Evolutionary conservation across 2,113 vertebrate species (phyloP).

Genomic region (Hemichromis elongatus): DNA sequence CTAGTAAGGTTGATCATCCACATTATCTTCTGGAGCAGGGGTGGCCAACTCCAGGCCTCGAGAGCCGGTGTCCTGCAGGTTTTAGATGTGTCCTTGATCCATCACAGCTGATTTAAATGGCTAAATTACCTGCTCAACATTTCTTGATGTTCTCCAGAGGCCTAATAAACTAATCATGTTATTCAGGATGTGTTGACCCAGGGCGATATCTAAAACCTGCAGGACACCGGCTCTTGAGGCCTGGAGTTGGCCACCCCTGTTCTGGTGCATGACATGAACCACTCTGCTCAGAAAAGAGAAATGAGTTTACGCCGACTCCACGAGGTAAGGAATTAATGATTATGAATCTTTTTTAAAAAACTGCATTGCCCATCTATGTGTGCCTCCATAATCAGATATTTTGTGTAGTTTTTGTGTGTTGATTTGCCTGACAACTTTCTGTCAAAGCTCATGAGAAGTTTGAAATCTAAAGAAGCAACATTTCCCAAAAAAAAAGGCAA

Average conservation of each 20-base stretch:
- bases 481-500: not conserved
- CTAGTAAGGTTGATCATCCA: not conserved
- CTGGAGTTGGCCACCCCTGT: no score
- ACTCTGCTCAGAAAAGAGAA: not conserved
- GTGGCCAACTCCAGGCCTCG: no score
- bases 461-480: not conserved
- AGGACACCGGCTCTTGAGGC: no score
- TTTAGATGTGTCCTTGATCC: no score
- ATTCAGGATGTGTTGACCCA: no score
- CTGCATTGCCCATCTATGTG: not conserved
- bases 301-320: not conserved
- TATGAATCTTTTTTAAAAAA: not conserved
- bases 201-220: no score
- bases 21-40: not conserved
- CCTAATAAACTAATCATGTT: no score
- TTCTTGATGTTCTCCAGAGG: no score
- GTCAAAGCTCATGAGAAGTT: not conserved
- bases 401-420: not conserved
- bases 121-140: no score
- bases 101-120: no score
- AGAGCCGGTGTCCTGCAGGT: no score
- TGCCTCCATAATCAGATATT: not conserved
- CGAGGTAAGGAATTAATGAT: not conserved
- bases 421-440: rapidly evolving
- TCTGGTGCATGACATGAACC: not conserved